These are phyloP conservation scores for Aquatica leii DNA, from an alignment of 2,888 invertebrate species.

Conservation along the genomic window DNA sequence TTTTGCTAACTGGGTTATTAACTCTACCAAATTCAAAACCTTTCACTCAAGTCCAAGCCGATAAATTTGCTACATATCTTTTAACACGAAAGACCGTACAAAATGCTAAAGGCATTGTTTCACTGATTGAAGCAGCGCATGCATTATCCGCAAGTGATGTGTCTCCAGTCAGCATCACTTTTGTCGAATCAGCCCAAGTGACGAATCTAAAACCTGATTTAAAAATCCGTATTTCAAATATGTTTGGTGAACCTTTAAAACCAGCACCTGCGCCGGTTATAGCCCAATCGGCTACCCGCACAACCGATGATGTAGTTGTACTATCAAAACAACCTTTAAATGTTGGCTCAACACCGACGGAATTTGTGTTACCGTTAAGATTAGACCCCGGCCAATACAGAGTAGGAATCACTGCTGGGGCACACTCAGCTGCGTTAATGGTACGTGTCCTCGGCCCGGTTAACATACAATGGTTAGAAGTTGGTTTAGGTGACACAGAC, in stretches of 20 bases:
- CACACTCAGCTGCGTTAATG: conserved; percentile 61
- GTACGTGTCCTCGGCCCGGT: conserved; percentile 80
- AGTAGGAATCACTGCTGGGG: conserved; percentile 77
- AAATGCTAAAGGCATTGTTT: conserved; percentile 81
- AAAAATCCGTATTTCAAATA: conserved; percentile 75
- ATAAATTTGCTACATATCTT: conserved; percentile 91
- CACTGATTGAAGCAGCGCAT: conserved; percentile 80
- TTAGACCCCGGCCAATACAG: conserved; percentile 88
- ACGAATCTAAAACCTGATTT: conserved; percentile 78
- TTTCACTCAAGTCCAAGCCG: conserved; percentile 77
- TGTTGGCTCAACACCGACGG: conserved; percentile 67
- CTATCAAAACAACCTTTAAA: conserved; percentile 71
- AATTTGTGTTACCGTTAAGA: conserved; percentile 82
- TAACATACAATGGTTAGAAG: conserved; percentile 78
- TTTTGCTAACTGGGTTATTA: conserved; percentile 66
- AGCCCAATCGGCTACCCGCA: conserved; percentile 78
- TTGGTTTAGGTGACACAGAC: conserved; percentile 91
- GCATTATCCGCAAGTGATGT: conserved; percentile 63
- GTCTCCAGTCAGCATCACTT: conserved; percentile 84
- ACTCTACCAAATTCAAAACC: conserved; percentile 70
- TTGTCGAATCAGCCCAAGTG: conserved; percentile 81
- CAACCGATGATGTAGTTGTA: conserved; percentile 78
- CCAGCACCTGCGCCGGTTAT: conserved; percentile 76
- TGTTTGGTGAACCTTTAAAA: conserved; percentile 74
- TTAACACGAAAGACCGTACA: conserved; percentile 89